Percentiles rank a stretch among this genome's conserved stretches.
Evolutionary conservation across 1,140 invertebrate genomes (phyloP).

Genomic region (Mamestra configurata): DNA sequence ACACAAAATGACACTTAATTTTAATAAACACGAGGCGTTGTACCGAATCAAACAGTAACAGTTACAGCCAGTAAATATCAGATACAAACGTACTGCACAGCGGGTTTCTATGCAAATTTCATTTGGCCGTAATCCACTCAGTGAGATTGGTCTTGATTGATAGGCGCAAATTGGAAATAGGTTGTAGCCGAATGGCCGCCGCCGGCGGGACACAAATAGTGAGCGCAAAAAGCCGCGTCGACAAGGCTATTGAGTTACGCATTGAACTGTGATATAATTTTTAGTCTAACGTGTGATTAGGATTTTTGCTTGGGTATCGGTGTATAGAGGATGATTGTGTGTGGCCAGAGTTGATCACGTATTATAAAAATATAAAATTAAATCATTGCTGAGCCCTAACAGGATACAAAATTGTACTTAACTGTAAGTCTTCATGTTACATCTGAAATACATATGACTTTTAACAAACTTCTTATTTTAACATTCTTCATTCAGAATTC

Average conservation of each 20-base stretch:
- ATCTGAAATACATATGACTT: too few species aligned
- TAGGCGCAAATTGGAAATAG: slow-evolving; percentile 90
- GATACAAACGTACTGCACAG: slow-evolving; percentile 68
- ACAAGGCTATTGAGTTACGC: slow-evolving; percentile 38
- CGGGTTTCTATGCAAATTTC: slow-evolving; percentile 89
- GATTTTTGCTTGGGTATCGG: not conserved
- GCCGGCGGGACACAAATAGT: slow-evolving; percentile 60
- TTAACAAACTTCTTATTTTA: too few species aligned
- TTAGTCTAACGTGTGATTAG: slow-evolving; percentile 39
- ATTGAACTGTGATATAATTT: slow-evolving; percentile 34
- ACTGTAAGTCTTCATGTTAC: too few species aligned
- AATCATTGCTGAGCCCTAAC: too few species aligned
- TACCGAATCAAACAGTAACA: slow-evolving; percentile 42
- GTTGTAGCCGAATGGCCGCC: slow-evolving; percentile 66
- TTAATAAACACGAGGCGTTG: slow-evolving; percentile 24
- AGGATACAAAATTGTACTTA: too few species aligned
- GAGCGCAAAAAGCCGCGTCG: slow-evolving; percentile 51
- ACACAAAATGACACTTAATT: slow-evolving; percentile 20
- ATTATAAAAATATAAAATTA: not conserved
- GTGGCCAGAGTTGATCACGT: too few species aligned
- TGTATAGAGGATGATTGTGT: too few species aligned
- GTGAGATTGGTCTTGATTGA: slow-evolving; percentile 90
- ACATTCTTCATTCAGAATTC: too few species aligned
- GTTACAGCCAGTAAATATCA: slow-evolving; percentile 64
- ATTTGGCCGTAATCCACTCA: slow-evolving; percentile 90